Evolutionary conservation across 2,888 invertebrate species (phyloP), one percentile per base, ranked within the genome.

Genomic region (Tinea semifulvella): DNA sequence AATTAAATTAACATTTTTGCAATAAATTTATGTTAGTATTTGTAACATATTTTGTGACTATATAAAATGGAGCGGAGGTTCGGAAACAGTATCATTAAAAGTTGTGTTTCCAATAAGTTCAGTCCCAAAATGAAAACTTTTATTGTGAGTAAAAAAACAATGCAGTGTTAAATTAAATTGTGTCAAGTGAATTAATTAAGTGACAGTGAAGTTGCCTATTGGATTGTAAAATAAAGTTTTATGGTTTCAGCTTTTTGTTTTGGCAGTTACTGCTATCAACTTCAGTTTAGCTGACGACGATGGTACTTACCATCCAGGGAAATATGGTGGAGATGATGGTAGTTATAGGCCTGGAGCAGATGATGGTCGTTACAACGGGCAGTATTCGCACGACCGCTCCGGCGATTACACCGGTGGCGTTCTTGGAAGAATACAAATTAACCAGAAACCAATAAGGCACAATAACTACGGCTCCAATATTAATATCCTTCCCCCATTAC

Each of bases 1-100:
- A 68, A 53, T 58, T 65, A 73, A 75, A 76, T 77, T 77, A 56
- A 63, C 72, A 75, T 76, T 75, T 70, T 58, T 63, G 60, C 63
- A 59, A 67, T 40, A 18, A 18, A 38, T 61, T 64, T 60, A 58
- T 31, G 27, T 27, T 27, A 4, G n/a, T 27, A 27, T 7, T 27
- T 4, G 27, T 27, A 14, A 31, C 14, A 31, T 14, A 63, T 40
- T 67, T 62, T 61, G 63, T 57, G 60, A 22, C 54, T 58, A 77
- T 79, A 79, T 68, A 76, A 68, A 60, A 55, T 53, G 65, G 55
- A 59, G 50, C 56, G 51, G 51, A 58, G 11, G 5, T 20, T 53
- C 52, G 50, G 48, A 50, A 52, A 52, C 3, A 49, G 54, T 62
- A 68, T 59, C 71, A 77, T 71, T 55, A 49, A 54, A 57, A 52